Percentiles rank a stretch among this genome's conserved stretches.
These are phyloP conservation scores for Campaea margaritaria DNA, from an alignment of 2,888 invertebrate species.

Conservation along the genomic window DNA sequence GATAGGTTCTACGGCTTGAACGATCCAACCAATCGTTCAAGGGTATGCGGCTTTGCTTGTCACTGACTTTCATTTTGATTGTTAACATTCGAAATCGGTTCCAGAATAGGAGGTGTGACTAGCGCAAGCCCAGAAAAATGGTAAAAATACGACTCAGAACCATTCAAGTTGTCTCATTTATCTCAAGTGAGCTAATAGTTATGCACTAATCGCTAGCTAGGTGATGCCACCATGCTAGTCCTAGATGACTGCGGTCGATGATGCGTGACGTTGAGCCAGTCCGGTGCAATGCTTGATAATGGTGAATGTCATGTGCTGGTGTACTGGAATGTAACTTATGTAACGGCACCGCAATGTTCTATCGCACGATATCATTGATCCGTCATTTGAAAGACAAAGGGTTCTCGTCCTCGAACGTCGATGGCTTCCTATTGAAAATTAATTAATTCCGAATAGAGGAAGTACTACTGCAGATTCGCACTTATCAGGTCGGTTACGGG, in stretches of 20 bases:
- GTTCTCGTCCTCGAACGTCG: slow-evolving; percentile 31
- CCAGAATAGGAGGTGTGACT: slow-evolving; percentile 72
- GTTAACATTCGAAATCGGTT: slow-evolving; percentile 67
- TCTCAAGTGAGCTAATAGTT: slow-evolving; percentile 54
- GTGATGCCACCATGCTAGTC: slow-evolving; percentile 81
- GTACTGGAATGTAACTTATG: slow-evolving; percentile 58
- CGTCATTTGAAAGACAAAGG: slow-evolving; percentile 39
- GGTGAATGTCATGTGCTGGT: slow-evolving; percentile 78
- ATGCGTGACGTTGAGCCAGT: slow-evolving; percentile 76
- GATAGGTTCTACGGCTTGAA: slow-evolving; percentile 29
- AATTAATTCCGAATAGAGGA: slow-evolving; percentile 34
- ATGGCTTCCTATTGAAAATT: slow-evolving; percentile 45
- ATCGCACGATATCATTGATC: slow-evolving; percentile 40
- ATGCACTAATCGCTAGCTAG: slow-evolving; percentile 80
- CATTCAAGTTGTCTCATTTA: slow-evolving; percentile 51
- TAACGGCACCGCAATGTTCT: slow-evolving; percentile 37
- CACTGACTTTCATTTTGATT: slow-evolving; percentile 27
- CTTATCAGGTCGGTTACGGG: slow-evolving; percentile 41
- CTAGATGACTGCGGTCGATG: slow-evolving; percentile 76
- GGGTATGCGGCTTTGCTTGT: no score
- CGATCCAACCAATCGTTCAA: no score
- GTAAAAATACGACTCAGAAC: slow-evolving; percentile 59
- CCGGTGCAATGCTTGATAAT: slow-evolving; percentile 81
- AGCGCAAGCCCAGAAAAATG: slow-evolving; percentile 65
- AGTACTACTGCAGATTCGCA: slow-evolving; percentile 33